Conservation (phyloP, 2,888 invertebrate genomes). For the Acheta domesticus region DNA sequence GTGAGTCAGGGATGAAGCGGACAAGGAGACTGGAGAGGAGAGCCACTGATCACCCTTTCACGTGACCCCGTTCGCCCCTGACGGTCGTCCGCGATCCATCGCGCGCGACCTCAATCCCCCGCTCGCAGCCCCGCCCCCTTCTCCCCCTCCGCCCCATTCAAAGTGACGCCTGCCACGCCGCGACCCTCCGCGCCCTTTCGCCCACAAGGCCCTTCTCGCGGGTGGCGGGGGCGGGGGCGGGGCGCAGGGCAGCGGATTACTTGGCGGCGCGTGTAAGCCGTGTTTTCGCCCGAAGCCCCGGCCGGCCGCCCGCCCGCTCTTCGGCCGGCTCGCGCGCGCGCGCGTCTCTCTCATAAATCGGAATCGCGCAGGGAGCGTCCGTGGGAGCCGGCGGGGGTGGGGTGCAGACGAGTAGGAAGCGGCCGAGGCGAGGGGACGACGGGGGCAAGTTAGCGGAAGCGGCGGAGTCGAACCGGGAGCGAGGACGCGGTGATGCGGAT, state of each 20-base stretch:
- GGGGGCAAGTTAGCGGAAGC: not conserved
- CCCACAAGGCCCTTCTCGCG: not conserved
- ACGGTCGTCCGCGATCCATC: too few species aligned
- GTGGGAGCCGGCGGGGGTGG: not conserved
- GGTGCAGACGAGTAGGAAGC: not conserved
- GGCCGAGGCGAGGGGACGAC: not conserved
- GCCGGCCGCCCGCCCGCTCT: not conserved
- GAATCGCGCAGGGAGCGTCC: not conserved
- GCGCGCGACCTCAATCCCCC: too few species aligned
- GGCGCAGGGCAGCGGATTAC: not conserved
- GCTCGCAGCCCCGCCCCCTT: too few species aligned
- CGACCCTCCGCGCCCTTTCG: too few species aligned
- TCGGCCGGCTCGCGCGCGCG: not conserved
- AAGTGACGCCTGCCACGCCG: too few species aligned
- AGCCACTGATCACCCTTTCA: too few species aligned
- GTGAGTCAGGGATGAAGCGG: too few species aligned
- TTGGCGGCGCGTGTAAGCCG: not conserved
- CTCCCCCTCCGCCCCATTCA: too few species aligned
- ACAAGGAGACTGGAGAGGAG: too few species aligned
- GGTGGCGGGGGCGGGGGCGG: not conserved
- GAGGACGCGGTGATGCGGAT: too few species aligned
- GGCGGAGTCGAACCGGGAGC: too few species aligned
- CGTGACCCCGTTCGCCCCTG: too few species aligned
- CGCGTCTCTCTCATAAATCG: conserved; percentile 5
- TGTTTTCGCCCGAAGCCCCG: not conserved